Evolutionary conservation across 2,888 invertebrate species (phyloP), one percentile per base, ranked within the genome.

Genomic region (Sclerodermus sp.): DNA sequence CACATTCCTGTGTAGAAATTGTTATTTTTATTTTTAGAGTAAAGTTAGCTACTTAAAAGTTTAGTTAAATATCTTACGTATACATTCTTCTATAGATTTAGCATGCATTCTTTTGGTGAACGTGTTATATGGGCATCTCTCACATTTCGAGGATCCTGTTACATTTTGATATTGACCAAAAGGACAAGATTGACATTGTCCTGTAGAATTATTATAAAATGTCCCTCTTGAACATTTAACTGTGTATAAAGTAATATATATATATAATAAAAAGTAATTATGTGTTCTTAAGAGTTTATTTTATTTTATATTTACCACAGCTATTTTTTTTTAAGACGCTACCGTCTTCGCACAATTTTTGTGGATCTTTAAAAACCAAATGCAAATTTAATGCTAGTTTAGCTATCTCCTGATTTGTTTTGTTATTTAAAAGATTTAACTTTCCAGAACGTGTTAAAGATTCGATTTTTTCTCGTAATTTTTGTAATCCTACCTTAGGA

Each of bases 201-300:
- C 79, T 4, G 69, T 74, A 1, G 81, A 78, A 2, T 76, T 73
- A 68, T 86, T 83, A 68, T 84, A 85, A 69, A 83, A 86, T 0
- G 86, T 85, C 12, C 88, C 88, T 54, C 80, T 74, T 1, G 87
- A 85, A 67, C 88, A 88, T 68, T 83, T 82, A 5, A 86, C 87
- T 85, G 66, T 9, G 71, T 68, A 55, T 23, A 18, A 42, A 13
- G 36, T 36, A 36, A 53, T 44, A 43, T 47, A 42, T 15, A 37
- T 31, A 38, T 53, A 44, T 44, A 47, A 48, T 48, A 39, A 37
- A 18, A 51, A 30, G 6, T 30, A 9, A 30, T 30, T 9, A 30
- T 30, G 10, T 30, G 10, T 10, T 30, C 6, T 9, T 30, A 29
- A 1, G n/a, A n/a, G 17, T 17, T 3, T 12, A 14, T 45, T 23